Percentiles rank a stretch among this genome's conserved stretches.
Conservation (phyloP, 2,888 invertebrate species). For the Amphipoea lucens region DNA sequence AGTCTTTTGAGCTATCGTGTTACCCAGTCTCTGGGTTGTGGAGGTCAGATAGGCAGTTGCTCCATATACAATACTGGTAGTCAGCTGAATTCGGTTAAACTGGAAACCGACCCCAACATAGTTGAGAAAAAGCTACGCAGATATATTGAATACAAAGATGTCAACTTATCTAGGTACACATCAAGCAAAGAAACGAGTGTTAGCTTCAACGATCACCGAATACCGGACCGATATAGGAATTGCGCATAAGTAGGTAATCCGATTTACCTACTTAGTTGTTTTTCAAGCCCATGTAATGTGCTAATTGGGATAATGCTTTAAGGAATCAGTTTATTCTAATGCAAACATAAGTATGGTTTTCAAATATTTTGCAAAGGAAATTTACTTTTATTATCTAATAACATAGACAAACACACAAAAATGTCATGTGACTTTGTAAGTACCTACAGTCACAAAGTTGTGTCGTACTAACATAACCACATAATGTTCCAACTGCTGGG, state of each 20-base stretch:
- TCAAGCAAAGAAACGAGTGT: not conserved
- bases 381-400: slow-evolving; percentile 7
- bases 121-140: not conserved
- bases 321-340: slow-evolving; percentile 26
- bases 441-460: not conserved
- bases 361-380: slow-evolving; percentile 5
- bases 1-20: not conserved
- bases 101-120: not conserved
- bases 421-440: not conserved
- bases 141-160: not conserved
- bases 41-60: not conserved
- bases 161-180: not conserved
- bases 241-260: slow-evolving; percentile 19
- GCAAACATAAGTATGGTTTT: slow-evolving; percentile 27
- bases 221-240: not conserved
- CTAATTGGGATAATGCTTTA: slow-evolving; percentile 30
- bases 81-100: not conserved
- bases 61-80: not conserved
- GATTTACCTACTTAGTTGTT: slow-evolving; percentile 17
- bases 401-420: not conserved
- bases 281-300: slow-evolving; percentile 15
- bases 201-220: not conserved
- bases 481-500: too few relatives aligned
- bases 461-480: too few relatives aligned
- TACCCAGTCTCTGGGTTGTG: not conserved